phyloP scores from a whole-genome alignment of 2,113 vertebrate genomes.

The Notarius lentiginosus region DNA sequence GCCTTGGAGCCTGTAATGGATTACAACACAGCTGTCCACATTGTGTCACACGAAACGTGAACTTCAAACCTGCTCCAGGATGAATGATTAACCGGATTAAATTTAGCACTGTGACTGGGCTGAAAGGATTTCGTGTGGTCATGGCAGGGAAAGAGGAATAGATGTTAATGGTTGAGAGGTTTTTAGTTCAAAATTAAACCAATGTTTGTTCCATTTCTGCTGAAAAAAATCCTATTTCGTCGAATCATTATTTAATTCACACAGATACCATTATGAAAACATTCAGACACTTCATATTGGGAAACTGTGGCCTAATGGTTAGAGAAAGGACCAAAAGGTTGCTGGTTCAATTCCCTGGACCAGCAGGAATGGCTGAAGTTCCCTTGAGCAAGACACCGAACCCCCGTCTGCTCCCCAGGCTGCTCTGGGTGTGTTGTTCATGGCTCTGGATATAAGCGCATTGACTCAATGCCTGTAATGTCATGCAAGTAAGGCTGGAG shows the following conservation, averaged over 20 bases:
- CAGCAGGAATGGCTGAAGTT: no score
- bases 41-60: background rate
- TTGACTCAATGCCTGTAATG: no score
- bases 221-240: background rate
- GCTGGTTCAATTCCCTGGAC: no score
- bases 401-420: no score
- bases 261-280: background rate
- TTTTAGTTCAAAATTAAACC: conserved; percentile 1
- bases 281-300: background rate
- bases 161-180: background rate
- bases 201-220: background rate
- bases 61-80: background rate
- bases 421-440: no score
- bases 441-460: no score
- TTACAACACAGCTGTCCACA: background rate
- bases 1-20: background rate
- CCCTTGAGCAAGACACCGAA: no score
- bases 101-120: background rate
- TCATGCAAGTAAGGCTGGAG: no score
- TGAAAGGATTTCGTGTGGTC: background rate
- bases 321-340: background rate
- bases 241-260: background rate
- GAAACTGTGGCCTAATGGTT: no score
- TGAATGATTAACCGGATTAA: conserved; percentile 21
- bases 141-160: background rate